phyloP scores from a whole-genome alignment of 1,140 invertebrate species.

The Zaprionus kolodkinae region DNA sequence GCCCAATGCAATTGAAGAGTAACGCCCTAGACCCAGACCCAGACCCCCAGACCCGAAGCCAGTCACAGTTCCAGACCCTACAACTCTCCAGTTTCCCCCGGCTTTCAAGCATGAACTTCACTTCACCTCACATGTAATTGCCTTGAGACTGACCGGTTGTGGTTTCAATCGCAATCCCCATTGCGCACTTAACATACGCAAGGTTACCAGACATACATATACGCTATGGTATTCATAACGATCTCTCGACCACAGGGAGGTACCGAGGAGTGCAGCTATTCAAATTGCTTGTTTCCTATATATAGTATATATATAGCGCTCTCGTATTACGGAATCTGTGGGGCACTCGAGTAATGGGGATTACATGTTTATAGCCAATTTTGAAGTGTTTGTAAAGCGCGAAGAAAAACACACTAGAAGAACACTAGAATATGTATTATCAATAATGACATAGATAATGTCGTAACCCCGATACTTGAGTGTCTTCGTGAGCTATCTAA shows the following conservation, averaged over 20 bases:
- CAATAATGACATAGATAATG: slow-evolving; percentile 9
- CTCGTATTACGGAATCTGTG: slow-evolving; percentile 6
- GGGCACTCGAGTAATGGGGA: neutral
- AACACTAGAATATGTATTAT: slow-evolving; percentile 8
- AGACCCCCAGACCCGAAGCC: slow-evolving; percentile 15
- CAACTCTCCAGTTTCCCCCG: neutral
- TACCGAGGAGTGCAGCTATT: slow-evolving; percentile 8
- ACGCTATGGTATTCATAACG: slow-evolving; percentile 31
- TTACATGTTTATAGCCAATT: slow-evolving; percentile 24
- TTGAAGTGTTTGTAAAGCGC: slow-evolving; percentile 20
- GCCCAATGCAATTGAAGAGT: slow-evolving; percentile 43
- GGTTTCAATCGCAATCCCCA: slow-evolving; percentile 50
- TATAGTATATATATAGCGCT: too few relatives aligned
- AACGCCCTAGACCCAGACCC: slow-evolving; percentile 63
- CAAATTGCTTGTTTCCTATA: slow-evolving; percentile 41
- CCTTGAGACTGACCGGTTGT: slow-evolving; percentile 75
- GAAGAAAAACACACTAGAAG: slow-evolving; percentile 29
- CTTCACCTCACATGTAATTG: slow-evolving; percentile 52
- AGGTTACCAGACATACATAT: slow-evolving; percentile 53
- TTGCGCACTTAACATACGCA: slow-evolving; percentile 57
- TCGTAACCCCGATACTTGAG: slow-evolving; percentile 21
- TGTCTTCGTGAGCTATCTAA: slow-evolving; percentile 18
- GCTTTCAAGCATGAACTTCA: slow-evolving; percentile 60
- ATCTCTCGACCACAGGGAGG: slow-evolving; percentile 9
- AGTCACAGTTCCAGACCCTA: slow-evolving; percentile 21